Evolutionary conservation across 2,888 invertebrate species (phyloP).

Genomic region (Hemithea aestivaria): DNA sequence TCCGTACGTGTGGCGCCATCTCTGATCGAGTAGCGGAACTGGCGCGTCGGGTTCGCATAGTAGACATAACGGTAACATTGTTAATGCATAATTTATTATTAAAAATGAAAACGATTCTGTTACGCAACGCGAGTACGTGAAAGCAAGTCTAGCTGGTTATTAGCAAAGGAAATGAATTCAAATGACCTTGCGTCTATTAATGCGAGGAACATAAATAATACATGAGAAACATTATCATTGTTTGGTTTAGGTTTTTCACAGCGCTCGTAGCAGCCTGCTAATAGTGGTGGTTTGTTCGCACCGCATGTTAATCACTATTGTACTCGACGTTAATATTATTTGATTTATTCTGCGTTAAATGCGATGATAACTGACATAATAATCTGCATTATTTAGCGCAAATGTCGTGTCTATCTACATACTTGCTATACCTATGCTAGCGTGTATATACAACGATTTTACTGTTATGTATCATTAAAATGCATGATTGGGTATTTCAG

Average conservation of each 20-base stretch:
- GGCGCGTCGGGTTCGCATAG: conserved; percentile 36
- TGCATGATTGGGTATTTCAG: no score
- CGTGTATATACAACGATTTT: no score
- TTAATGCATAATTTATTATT: conserved; percentile 30
- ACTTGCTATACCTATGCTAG: no score
- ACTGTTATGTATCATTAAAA: no score
- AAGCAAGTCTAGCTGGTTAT: conserved; percentile 36
- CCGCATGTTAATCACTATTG: conserved; percentile 10
- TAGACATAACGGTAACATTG: conserved; percentile 19
- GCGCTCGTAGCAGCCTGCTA: conserved; percentile 33
- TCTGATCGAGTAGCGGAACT: conserved; percentile 60
- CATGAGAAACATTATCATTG: conserved; percentile 67
- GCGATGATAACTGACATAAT: neutral
- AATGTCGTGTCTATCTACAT: no score
- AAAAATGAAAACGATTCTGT: conserved; percentile 29
- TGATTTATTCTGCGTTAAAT: neutral
- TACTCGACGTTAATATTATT: neutral
- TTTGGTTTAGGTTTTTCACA: conserved; percentile 56
- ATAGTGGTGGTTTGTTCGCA: conserved; percentile 19
- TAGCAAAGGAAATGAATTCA: conserved; percentile 63
- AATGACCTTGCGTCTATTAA: conserved; percentile 74
- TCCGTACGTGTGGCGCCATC: conserved; percentile 53
- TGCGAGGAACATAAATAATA: conserved; percentile 64
- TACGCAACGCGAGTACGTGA: conserved; percentile 37
- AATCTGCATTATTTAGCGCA: no score